A percentile compares a stretch with the other conserved stretches of the same genome.
Conservation (phyloP, 2,888 invertebrate genomes). For the Empis stercorea region DNA sequence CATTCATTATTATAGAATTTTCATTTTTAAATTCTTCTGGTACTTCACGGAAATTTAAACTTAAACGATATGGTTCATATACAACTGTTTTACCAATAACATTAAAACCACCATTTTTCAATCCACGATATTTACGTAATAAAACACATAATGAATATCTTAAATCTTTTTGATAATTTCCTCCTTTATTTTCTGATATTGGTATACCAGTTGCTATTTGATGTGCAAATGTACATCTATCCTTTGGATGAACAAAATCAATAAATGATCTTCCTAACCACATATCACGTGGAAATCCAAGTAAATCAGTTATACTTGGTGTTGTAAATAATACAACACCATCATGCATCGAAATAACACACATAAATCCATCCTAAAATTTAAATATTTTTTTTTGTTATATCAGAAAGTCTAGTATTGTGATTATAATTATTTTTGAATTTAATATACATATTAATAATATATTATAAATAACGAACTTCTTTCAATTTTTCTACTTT, state of each 20-base stretch:
- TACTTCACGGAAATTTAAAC: constrained; percentile 53
- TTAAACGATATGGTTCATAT: constrained; percentile 61
- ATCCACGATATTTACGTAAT: constrained; percentile 49
- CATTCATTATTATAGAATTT: constrained; percentile 30
- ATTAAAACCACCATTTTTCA: constrained; percentile 46
- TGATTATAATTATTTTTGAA: too few species aligned
- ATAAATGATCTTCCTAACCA: constrained; percentile 78
- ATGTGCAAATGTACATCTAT: constrained; percentile 57
- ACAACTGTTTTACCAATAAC: constrained; percentile 44
- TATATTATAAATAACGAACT: too few species aligned
- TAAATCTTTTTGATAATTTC: constrained; percentile 34
- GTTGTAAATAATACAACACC: constrained; percentile 70
- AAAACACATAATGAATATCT: constrained; percentile 47
- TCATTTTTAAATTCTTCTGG: constrained; percentile 36
- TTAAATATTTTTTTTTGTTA: too few species aligned
- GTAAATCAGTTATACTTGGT: constrained; percentile 48
- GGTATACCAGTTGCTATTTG: constrained; percentile 57
- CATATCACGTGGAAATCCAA: constrained; percentile 72
- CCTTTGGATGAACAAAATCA: constrained; percentile 73
- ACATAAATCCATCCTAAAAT: constrained; percentile 57
- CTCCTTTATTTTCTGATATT: constrained; percentile 38
- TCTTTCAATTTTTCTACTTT: too few species aligned
- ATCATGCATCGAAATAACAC: constrained; percentile 71
- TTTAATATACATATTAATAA: too few species aligned
- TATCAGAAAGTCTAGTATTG: too few species aligned